Base-by-base conservation (phyloP, 30 jellyfish, hydroid and myxozoan genomes). In the Hydractinia symbiolongicarpus region DNA sequence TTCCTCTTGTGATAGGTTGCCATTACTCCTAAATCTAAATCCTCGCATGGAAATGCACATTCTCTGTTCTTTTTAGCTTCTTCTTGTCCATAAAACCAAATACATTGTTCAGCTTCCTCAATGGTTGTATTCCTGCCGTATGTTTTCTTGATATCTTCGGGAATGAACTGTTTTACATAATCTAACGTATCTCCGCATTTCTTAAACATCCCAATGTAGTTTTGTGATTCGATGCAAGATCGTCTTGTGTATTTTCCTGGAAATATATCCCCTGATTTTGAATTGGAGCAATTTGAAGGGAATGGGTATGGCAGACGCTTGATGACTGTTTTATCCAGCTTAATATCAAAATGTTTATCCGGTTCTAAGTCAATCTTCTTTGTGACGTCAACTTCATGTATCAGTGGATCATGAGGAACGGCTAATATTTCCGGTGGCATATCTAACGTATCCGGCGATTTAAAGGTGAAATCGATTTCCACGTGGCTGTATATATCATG, bases 181-280 rank as follows among this genome's bases (percentile, higher is more conserved):
- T 71, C 80, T 58, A 71, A 52, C 9, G 80, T 71, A 50, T 71
- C 80, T 8, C 80, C 80, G n/a, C 80, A 71, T 19, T 71, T 71
- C 60, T 71, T 71, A 71, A 20, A 71, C 80, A 71, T 71, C 3
- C 51, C 80, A 58, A 71, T 71, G n/a, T 71, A 71, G 68, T 71
- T 71, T 54, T 71, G 68, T 1, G 80, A 71, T 53, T 71, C 80
- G 9, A 71, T 71, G 5, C 80, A 71, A 54, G 80, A 71, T 9
- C 80, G 80, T 5, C 80, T 30, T 4, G 80, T 71, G 60, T 9
- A 71, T 53, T 50, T 71, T 6, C 80, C 80, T 19, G 80, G 80
- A 71, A 71, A 71, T 7, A 71, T 71, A 19, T 71, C 80, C 80
- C 60, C 80, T n/a, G 11, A 15, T 71, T 71, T 71, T 7, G 6